Conservation (phyloP, 1,140 invertebrate genomes). For the Drosophila arizonae region DNA sequence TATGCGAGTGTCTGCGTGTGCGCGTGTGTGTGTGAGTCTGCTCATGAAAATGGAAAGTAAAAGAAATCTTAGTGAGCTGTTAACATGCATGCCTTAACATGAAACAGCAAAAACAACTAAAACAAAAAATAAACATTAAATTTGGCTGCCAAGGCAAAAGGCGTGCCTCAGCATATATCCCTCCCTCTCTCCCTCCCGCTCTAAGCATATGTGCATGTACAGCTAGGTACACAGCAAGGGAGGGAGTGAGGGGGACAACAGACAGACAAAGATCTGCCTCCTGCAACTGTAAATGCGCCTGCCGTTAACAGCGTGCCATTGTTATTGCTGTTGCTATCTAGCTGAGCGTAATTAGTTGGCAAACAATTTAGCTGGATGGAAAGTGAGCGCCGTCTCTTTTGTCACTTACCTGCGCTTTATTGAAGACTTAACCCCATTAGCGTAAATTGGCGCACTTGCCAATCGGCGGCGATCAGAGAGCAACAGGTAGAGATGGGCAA, state of each 20-base stretch:
- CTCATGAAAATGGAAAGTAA: constrained; percentile 78
- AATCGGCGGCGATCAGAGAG: constrained; percentile 60
- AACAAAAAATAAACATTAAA: constrained; percentile 33
- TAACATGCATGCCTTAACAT: constrained; percentile 79
- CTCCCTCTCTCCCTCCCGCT: too few species aligned
- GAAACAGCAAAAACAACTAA: constrained; percentile 14
- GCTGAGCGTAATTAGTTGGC: constrained; percentile 60
- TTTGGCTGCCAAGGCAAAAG: constrained; percentile 39
- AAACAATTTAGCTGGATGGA: constrained; percentile 63
- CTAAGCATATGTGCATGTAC: neutral
- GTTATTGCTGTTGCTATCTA: constrained; percentile 27
- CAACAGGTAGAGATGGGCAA: constrained; percentile 66
- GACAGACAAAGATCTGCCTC: constrained; percentile 3
- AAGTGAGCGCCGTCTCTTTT: constrained; percentile 49
- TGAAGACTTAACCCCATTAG: constrained; percentile 80
- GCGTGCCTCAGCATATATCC: too few species aligned
- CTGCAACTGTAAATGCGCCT: constrained; percentile 7
- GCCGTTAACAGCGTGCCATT: constrained; percentile 41
- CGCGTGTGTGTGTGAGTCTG: constrained; percentile 43
- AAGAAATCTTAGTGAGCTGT: constrained; percentile 70
- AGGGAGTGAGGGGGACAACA: neutral
- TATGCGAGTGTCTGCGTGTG: constrained; percentile 10
- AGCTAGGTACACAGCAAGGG: neutral
- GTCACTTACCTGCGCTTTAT: constrained; percentile 68
- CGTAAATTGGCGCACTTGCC: constrained; percentile 79